phyloP scores from a whole-genome alignment of 2,113 vertebrate species.

The western clawed frog (Xenopus tropicalis) region UCB_Xtro_10.0 CM004451.2:57560001-57560500 shows the following conservation, averaged over 20 bases:
- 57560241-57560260: conserved; percentile 51
- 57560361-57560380: conserved; percentile 20
- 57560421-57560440: background rate
- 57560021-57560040: conserved; percentile 3
- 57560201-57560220: conserved; percentile 46
- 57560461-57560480: conserved; percentile 15
- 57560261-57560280: conserved; percentile 31
- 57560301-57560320: conserved; percentile 47
- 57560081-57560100: background rate
- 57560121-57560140: conserved; percentile 49
- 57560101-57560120: conserved; percentile 45
- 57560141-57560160: conserved; percentile 51
- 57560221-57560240: conserved; percentile 29
- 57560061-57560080: conserved; percentile 26
- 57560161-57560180: background rate
- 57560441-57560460: background rate
- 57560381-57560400: background rate
- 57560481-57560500: too few species aligned
- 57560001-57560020: conserved; percentile 28
- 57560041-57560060: conserved; percentile 30
- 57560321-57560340: conserved; percentile 42
- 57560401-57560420: conserved; percentile 14
- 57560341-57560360: conserved; percentile 56
- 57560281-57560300: conserved; percentile 39
- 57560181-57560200: conserved; percentile 33